Evolutionary conservation across 2,797 vertebrate genomes (phyloP).

Genomic region (Crenichthys baileyi): DNA sequence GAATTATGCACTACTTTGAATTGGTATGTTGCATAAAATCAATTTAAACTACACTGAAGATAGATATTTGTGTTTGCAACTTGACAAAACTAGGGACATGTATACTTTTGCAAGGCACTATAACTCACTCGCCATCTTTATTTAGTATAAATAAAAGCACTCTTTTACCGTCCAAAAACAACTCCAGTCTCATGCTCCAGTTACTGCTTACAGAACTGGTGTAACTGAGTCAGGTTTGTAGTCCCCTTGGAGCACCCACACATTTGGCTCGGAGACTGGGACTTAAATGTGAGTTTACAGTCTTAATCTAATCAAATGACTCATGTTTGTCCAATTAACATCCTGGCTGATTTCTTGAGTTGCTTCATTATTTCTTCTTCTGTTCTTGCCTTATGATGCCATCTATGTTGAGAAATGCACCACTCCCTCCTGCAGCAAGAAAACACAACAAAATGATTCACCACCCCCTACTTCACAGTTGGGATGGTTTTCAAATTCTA

Average conservation of each 20-base stretch:
- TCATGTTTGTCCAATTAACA: neutral
- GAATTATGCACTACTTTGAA: neutral
- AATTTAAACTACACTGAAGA: neutral
- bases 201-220: too few species aligned
- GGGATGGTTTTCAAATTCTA: neutral
- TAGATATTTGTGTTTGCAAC: neutral
- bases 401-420: neutral
- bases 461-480: neutral
- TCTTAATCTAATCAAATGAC: too few species aligned
- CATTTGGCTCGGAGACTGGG: too few species aligned
- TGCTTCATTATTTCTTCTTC: neutral
- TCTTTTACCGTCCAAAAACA: too few species aligned
- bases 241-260: too few species aligned
- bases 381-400: neutral
- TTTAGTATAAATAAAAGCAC: neutral
- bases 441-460: neutral
- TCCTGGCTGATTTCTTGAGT: neutral
- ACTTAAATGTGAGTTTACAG: too few species aligned
- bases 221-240: too few species aligned
- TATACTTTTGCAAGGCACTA: neutral
- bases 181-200: too few species aligned
- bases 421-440: neutral
- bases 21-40: neutral
- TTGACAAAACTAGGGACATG: neutral
- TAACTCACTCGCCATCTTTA: neutral